Evolutionary conservation across 2,113 vertebrate genomes (phyloP).

Genomic region (Strigops habroptila): DNA sequence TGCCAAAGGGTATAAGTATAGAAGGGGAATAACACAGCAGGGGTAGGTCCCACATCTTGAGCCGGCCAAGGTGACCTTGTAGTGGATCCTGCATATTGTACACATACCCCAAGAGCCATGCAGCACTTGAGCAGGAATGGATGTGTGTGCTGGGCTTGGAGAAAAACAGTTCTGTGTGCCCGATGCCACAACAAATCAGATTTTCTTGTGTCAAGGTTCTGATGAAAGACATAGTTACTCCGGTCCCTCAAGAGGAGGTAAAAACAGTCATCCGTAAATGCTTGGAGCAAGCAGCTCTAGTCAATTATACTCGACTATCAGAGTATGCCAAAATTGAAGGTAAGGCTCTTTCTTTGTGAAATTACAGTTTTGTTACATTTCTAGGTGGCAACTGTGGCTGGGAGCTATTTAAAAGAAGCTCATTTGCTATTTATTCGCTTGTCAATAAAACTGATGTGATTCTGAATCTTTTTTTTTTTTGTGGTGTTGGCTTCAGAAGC

Average conservation of each 20-base stretch:
- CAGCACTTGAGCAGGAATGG: background rate
- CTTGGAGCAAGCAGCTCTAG: conserved; percentile 95
- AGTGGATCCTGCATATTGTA: background rate
- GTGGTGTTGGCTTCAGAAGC: background rate
- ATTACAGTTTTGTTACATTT: conserved; percentile 54
- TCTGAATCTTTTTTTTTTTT: conserved; percentile 3
- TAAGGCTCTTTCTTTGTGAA: conserved; percentile 73
- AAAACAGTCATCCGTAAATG: conserved; percentile 96
- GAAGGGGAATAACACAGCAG: background rate
- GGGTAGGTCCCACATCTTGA: background rate
- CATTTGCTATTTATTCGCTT: conserved; percentile 27
- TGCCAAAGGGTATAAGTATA: background rate
- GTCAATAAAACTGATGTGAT: conserved; percentile 44
- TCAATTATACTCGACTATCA: conserved; percentile 97
- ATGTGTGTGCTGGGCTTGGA: conserved; percentile 30
- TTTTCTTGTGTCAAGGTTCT: conserved; percentile 85
- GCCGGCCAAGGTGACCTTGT: conserved; percentile 47
- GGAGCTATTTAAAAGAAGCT: conserved; percentile 50
- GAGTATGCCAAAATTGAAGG: conserved; percentile 99
- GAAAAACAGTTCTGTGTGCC: conserved; percentile 36
- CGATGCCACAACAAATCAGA: conserved; percentile 67
- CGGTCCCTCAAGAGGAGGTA: conserved; percentile 94
- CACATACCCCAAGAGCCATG: background rate
- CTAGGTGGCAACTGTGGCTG: conserved; percentile 48
- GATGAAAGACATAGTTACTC: conserved; percentile 98